Evolutionary conservation across 2,797 vertebrate genomes (phyloP).

Genomic region (Cryptoblepharus egeriae): DNA sequence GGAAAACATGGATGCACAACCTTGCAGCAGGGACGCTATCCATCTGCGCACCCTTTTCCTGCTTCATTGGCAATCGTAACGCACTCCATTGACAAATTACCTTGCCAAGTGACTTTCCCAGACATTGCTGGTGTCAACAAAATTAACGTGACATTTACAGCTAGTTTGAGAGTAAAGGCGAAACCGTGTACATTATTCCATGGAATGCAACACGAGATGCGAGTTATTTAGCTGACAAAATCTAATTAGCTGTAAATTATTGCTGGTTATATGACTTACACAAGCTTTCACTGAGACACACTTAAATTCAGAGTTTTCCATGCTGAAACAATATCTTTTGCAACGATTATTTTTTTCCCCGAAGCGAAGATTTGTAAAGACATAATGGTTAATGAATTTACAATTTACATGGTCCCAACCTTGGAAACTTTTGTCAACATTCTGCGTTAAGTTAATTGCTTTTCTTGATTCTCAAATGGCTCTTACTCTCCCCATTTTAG

Average conservation of each 20-base stretch:
- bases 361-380: constrained; percentile 39
- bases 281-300: constrained; percentile 74
- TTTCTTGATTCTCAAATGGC: background rate
- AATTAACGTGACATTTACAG: constrained; percentile 83
- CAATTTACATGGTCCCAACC: constrained; percentile 34
- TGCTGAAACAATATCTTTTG: constrained; percentile 67
- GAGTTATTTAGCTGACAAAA: constrained; percentile 82
- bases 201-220: constrained; percentile 72
- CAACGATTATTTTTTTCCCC: constrained; percentile 47
- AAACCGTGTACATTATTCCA: constrained; percentile 78
- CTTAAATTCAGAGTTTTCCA: constrained; percentile 70
- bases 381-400: constrained; percentile 50
- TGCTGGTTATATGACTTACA: constrained; percentile 79
- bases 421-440: background rate
- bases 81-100: constrained; percentile 73
- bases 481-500: background rate
- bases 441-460: background rate
- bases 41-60: background rate
- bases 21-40: constrained; percentile 6
- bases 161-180: constrained; percentile 79
- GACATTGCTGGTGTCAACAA: constrained; percentile 76
- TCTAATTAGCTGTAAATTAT: constrained; percentile 84
- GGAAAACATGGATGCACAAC: background rate
- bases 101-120: constrained; percentile 70
- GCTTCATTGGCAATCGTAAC: constrained; percentile 49